Percentiles rank a stretch among this genome's conserved stretches.
These are phyloP conservation scores for Brenthis ino DNA, from an alignment of 2,888 invertebrate species.

Conservation along the genomic window DNA sequence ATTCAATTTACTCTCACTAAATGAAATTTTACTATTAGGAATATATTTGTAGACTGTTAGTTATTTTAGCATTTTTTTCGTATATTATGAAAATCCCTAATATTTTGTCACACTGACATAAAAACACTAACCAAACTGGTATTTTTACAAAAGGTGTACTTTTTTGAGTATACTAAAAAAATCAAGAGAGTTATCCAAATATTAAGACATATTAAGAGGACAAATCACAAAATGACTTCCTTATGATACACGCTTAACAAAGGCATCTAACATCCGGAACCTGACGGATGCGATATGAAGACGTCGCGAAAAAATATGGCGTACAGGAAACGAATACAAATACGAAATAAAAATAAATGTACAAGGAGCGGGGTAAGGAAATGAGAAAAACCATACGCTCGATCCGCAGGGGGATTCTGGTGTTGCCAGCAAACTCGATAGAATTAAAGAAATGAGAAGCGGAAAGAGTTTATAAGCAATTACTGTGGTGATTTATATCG, in stretches of 20 bases:
- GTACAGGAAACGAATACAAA: constrained; percentile 79
- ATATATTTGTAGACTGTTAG: background rate
- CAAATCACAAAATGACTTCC: constrained; percentile 42
- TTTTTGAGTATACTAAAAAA: background rate
- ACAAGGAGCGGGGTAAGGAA: constrained; percentile 57
- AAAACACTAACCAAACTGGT: too few species aligned
- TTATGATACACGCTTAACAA: constrained; percentile 39
- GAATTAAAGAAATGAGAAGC: constrained; percentile 38
- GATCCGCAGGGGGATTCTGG: constrained; percentile 38
- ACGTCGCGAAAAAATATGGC: constrained; percentile 71
- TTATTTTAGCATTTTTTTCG: background rate
- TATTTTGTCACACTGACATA: too few species aligned
- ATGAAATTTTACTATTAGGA: constrained; percentile 2
- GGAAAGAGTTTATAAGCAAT: constrained; percentile 37
- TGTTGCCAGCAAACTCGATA: constrained; percentile 33
- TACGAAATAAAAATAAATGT: constrained; percentile 75
- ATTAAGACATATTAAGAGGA: constrained; percentile 33
- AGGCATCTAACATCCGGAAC: constrained; percentile 36
- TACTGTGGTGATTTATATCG: constrained; percentile 38
- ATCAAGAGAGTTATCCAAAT: constrained; percentile 25
- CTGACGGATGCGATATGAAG: constrained; percentile 53
- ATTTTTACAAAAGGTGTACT: too few species aligned
- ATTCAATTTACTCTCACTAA: constrained; percentile 5
- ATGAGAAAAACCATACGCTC: constrained; percentile 47
- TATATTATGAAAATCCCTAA: too few species aligned